Base-by-base conservation (phyloP, 2,797 vertebrate genomes). In the Neosalanx taihuensis region DNA sequence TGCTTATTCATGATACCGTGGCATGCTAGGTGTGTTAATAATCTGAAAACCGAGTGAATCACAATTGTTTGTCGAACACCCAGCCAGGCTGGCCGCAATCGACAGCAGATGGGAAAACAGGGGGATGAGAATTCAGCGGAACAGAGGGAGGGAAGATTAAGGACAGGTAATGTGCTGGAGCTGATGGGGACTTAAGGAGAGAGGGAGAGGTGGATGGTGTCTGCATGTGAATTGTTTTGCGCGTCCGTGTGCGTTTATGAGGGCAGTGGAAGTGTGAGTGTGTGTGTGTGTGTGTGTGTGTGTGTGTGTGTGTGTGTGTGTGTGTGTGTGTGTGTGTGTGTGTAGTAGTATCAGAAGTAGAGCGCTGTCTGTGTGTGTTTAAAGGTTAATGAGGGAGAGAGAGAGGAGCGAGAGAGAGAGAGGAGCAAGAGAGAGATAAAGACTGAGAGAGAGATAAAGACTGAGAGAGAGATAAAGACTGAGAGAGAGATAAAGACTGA, bases 21-120 rank as follows among this genome's bases (percentile, higher is more conserved):
- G 83, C 86, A 85, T 88, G 86, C 86, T 89, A 91, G 88, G 89
- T 91, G 89, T 91, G 90, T 92, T 92, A 92, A 92, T 92, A 93
- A 93, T 92, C 91, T 90, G 90, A 92, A 93, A 89, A 58, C 29
- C 85, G 78, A 72, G 87, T 78, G 88, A 91, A 90, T 90, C 86
- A 74, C 87, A 83, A 85, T 90, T 92, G 90, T 93, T 94, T 92
- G 90, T 91, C 79, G 88, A 91, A 91, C 88, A 91, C 84, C 81
- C 82, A 76, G 84, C 83, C 84, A 83, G 86, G 84, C 85, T 74
- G 79, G 85, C 84, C 79, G 83, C 84, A 84, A 86, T 88, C 67
- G 79, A 80, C 79, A 70, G 82, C 85, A 85, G 87, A 87, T 87
- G 84, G 87, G 87, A 89, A 89, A 88, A 86, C 83, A 87, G 86